Base-by-base conservation (phyloP, 2,797 vertebrate species). In the Tadarida brasiliensis region DNA sequence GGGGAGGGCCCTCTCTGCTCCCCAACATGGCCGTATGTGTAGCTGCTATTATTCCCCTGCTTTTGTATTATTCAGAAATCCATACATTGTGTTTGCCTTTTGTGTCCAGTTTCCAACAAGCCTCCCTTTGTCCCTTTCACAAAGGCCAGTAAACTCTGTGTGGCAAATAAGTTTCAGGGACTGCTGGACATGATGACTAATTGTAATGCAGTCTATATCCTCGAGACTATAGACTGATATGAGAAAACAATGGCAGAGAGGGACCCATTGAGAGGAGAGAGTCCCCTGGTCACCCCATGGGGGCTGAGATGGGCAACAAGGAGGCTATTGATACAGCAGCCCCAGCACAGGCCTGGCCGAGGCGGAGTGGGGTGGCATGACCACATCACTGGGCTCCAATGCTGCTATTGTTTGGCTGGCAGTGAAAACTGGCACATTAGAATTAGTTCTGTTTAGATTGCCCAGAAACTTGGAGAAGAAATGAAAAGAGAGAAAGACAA, bases 11-110 rank as follows among this genome's bases (percentile, higher is more conserved):
- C 83, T 82, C 88, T 97, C 97, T 81, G 71, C 95, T 98, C 91
- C 92, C 86, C 96, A 97, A 59, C 47, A 0, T n/a, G 47, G 90
- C 95, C 96, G 11, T 98, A 98, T 98, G 97, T 95, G 84, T 92
- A 59, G 95, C 94, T 74, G 93, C 93, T 96, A 83, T 96, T 97
- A 95, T 96, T 97, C 97, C 97, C 95, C 26, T 0, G 94, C 97
- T 97, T 98, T 98, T 98, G 95, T 98, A 82, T 97, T 94, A 89
- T 98, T 97, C 97, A 98, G 98, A 98, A 98, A 98, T 98, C 98
- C 98, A 98, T 98, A 98, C 98, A 97, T 98, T 98, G 98, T 98
- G 96, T 98, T 98, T 98, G 98, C 98, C 98, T 99, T 98, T 98
- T 98, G 98, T 98, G 97, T 97, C 85, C 95, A 94, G 97, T 94